These are phyloP conservation scores for Pedetes capensis DNA, from an alignment of 2,113 vertebrate genomes.

Conservation along the genomic window DNA sequence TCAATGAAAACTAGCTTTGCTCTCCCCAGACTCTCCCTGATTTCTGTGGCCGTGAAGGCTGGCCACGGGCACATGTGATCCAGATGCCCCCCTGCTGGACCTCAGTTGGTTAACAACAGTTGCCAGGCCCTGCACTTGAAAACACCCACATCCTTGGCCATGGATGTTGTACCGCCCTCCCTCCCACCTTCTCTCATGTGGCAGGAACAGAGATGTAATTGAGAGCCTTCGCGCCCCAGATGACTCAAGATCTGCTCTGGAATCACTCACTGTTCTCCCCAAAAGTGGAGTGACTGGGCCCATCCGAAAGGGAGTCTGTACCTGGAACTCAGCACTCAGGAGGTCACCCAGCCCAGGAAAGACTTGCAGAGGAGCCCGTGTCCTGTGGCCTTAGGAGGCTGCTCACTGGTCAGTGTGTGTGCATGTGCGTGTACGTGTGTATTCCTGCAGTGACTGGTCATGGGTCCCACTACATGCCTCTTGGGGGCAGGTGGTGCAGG, in stretches of 20 bases:
- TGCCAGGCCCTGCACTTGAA: not conserved
- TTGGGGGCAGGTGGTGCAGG: not conserved
- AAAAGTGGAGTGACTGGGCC: not conserved
- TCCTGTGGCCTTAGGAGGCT: not conserved
- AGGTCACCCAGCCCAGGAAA: not conserved
- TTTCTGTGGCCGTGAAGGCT: not conserved
- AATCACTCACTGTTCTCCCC: not conserved
- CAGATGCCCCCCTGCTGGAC: not conserved
- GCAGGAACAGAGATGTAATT: conserved; percentile 69
- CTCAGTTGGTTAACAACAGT: conserved; percentile 51
- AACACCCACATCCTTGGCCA: conserved; percentile 60
- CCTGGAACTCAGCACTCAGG: not conserved
- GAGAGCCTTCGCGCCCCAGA: conserved; percentile 25
- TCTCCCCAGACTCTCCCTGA: not conserved
- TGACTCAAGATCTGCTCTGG: not conserved
- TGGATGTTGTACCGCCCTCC: not conserved
- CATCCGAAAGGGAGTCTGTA: not conserved
- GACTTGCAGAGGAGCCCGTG: not conserved
- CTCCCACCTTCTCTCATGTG: conserved; percentile 52
- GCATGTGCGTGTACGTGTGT: not conserved
- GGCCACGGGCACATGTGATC: not conserved
- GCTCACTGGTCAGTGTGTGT: conserved; percentile 57
- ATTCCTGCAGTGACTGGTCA: not conserved
- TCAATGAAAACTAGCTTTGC: not conserved
- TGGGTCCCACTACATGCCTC: fast-evolving